Conservation (phyloP, 2,888 invertebrate genomes). For the Drosophila planitibia region DNA sequence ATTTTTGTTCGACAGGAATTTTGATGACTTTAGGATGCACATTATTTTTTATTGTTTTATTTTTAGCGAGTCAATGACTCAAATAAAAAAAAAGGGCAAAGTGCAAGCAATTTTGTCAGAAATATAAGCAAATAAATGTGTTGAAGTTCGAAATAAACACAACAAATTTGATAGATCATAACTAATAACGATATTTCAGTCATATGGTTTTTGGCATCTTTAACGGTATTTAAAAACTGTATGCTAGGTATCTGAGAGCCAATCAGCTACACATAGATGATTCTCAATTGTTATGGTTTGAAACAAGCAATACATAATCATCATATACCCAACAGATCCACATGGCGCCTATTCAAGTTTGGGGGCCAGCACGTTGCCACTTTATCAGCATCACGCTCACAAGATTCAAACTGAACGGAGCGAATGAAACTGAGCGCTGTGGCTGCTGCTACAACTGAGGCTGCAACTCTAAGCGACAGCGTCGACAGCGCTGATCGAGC, state of each 20-base stretch:
- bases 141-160: neutral
- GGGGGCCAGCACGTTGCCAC: conserved; percentile 72
- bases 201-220: neutral
- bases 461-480: conserved; percentile 21
- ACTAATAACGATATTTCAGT: neutral
- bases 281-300: conserved; percentile 18
- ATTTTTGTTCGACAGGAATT: conserved; percentile 40
- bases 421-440: conserved; percentile 25
- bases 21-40: conserved; percentile 26
- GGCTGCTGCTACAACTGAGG: conserved; percentile 19
- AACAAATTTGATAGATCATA: neutral
- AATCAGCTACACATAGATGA: neutral
- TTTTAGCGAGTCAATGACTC: conserved; percentile 22
- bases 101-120: conserved; percentile 57
- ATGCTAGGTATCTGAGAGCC: conserved; percentile 5
- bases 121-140: conserved; percentile 15
- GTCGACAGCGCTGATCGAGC: conserved; percentile 33
- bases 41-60: conserved; percentile 20
- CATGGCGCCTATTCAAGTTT: conserved; percentile 52
- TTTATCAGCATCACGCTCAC: conserved; percentile 76
- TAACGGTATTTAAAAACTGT: neutral
- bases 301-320: conserved; percentile 23
- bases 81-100: conserved; percentile 54
- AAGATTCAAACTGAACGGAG: conserved; percentile 62
- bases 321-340: neutral